These are phyloP conservation scores for Abrostola tripartita DNA, from an alignment of 2,888 invertebrate species.

Conservation along the genomic window DNA sequence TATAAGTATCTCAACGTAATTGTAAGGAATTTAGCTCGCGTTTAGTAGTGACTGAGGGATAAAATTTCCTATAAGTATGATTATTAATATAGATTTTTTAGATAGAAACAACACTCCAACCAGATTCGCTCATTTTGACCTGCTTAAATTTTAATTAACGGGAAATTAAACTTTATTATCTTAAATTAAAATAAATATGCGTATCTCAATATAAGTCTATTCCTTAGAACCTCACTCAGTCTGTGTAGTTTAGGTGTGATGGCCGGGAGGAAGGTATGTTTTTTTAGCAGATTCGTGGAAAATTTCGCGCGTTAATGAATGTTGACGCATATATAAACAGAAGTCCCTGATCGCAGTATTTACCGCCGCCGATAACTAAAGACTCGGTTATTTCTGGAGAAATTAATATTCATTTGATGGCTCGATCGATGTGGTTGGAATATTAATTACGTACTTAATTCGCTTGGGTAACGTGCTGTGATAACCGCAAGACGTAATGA, in stretches of 20 bases:
- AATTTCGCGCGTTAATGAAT: slow-evolving; percentile 23
- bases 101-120: no score
- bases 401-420: slow-evolving; percentile 12
- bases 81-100: no score
- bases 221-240: not conserved
- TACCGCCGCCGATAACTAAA: slow-evolving; percentile 11
- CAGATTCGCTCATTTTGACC: no score
- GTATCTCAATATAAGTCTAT: not conserved
- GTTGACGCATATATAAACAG: slow-evolving; percentile 33
- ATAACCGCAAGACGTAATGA: slow-evolving; percentile 4
- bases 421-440: slow-evolving; percentile 1
- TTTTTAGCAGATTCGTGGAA: slow-evolving; percentile 33
- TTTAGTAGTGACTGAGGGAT: no score
- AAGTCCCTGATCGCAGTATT: slow-evolving; percentile 12
- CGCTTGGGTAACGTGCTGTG: not conserved
- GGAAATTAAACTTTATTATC: no score
- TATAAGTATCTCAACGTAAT: no score
- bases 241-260: not conserved
- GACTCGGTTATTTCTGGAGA: slow-evolving; percentile 12
- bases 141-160: no score
- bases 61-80: no score
- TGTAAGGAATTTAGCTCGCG: no score
- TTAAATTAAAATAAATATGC: no score
- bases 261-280: not conserved
- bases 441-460: slow-evolving; percentile 5